Evolutionary conservation across 1,140 invertebrate species (phyloP), one percentile per base, ranked within the genome.

Genomic region (Pachyrhynchus sulphureomaculatus): DNA sequence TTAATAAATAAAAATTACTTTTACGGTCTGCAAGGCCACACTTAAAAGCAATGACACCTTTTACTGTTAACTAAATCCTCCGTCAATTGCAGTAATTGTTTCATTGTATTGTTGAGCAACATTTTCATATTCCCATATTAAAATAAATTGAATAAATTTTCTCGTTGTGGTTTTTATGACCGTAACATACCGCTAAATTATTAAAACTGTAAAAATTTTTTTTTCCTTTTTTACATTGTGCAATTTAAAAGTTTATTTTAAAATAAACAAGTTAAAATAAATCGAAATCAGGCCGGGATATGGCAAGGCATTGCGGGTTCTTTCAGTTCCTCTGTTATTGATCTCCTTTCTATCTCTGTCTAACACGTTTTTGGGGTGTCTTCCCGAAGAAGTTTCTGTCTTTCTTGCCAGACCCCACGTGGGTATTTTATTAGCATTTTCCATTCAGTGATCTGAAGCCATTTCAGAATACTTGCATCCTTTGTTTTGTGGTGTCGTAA

Each of bases 41-140:
- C 49, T 39, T 48, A 41, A 12, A 41, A 41, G 2, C 37, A 41
- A 18, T 58, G 56, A 58, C 56, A 58, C 56, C 56, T 58, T 41
- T 51, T 58, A 42, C 44, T 44, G 56, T 45, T 58, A 56, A 56
- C 41, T 58, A 49, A 58, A 58, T 58, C 56, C 56, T 29, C 56
- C 56, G 44, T 49, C 29, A 48, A 36, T 36, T 48, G 13, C 29
- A 15, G 32, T n/a, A 39, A 58, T 37, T 56, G 18, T 26, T 34
- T 33, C 21, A 56, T 44, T 56, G 12, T 17, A 18, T 57, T 34
- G 41, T 37, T 48, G 44, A 33, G 45, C 44, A 48, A 41, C 56
- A 58, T 36, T 39, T 51, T 32, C 56, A 51, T 58, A 26, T 21
- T 42, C 10, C 37, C 56, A 24, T 58, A 49, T 39, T 37, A 58